A percentile compares a stretch with the other conserved stretches of the same genome.
Conservation (phyloP, 2,113 vertebrate genomes). For the Bubalus kerabau region DNA sequence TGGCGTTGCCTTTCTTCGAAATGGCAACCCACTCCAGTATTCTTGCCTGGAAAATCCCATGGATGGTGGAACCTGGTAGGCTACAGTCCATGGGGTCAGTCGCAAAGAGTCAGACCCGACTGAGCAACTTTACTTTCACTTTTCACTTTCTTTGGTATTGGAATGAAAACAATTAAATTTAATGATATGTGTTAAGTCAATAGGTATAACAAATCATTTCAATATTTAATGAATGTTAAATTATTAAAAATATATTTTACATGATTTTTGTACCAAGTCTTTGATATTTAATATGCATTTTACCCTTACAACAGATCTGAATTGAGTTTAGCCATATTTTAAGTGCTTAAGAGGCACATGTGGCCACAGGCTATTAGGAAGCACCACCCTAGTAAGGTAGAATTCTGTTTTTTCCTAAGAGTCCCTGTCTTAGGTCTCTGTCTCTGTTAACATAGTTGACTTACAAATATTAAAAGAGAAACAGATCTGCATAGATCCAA, state of each 20-base stretch:
- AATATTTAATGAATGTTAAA: neutral
- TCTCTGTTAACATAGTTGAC: neutral
- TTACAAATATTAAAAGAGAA: neutral
- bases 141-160: neutral
- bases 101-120: accelerated
- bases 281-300: neutral
- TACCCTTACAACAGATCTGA: neutral
- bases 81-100: too few relatives aligned
- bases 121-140: too few relatives aligned
- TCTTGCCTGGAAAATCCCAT: too few relatives aligned
- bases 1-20: neutral
- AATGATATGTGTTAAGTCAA: neutral
- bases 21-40: too few relatives aligned
- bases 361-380: neutral
- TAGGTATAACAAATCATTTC: neutral
- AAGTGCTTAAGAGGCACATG: neutral
- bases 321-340: neutral
- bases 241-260: neutral
- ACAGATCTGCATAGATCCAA: neutral
- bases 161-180: neutral
- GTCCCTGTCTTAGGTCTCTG: neutral
- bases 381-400: too few relatives aligned
- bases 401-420: neutral
- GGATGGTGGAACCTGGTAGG: too few relatives aligned
- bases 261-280: neutral